phyloP scores from a whole-genome alignment of 2,888 invertebrate species.

The Mantis religiosa region DNA sequence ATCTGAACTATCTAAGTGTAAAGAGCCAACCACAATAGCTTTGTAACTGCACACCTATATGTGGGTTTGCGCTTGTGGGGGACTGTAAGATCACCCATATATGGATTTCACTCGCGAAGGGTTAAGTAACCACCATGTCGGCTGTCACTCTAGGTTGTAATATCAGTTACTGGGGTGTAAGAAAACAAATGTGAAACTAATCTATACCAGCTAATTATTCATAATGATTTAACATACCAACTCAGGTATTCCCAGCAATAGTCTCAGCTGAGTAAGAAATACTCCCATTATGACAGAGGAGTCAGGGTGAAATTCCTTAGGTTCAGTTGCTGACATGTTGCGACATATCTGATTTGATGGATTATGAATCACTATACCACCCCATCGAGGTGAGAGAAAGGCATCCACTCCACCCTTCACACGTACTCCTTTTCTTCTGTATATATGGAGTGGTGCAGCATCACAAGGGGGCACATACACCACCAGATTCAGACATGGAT shows the following conservation, averaged over 20 bases:
- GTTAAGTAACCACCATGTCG: too few species aligned
- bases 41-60: too few species aligned
- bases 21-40: too few species aligned
- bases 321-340: constrained; percentile 32
- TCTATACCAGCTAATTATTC: too few species aligned
- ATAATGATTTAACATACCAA: constrained; percentile 45
- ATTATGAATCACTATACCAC: constrained; percentile 76
- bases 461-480: constrained; percentile 75
- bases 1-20: too few species aligned
- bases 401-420: constrained; percentile 55
- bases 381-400: constrained; percentile 85
- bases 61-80: too few species aligned
- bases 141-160: too few species aligned
- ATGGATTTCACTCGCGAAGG: too few species aligned
- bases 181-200: too few species aligned
- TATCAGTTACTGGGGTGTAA: too few species aligned
- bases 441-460: constrained; percentile 70
- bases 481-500: constrained; percentile 79
- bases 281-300: constrained; percentile 66
- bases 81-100: too few species aligned
- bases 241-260: constrained; percentile 66
- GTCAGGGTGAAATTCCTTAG: constrained; percentile 51
- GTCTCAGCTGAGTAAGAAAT: constrained; percentile 70
- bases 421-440: constrained; percentile 50
- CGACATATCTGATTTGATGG: constrained; percentile 46